Base-by-base conservation (phyloP, 2,888 invertebrate species). In the Sympetrum striolatum region DNA sequence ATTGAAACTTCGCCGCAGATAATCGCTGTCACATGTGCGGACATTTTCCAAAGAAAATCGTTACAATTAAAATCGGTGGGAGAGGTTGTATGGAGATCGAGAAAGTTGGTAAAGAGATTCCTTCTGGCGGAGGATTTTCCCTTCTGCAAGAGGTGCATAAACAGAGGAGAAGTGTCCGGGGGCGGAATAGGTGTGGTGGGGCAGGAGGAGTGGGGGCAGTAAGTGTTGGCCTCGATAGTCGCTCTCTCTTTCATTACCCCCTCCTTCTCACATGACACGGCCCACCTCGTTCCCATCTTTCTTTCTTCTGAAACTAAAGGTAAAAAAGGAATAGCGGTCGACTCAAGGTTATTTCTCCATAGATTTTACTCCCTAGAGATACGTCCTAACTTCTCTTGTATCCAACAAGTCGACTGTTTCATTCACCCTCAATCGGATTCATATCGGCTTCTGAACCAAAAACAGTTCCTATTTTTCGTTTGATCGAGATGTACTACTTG, bases 191-290 rank as follows among this genome's bases (percentile, higher is more conserved):
- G 31, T 25, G 53, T 82, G 35, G 82, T 14, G 15, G 31, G 25
- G 48, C 22, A 37, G 44, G n/a, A n/a, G 81, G 81, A 15, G 81
- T 44, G 25, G 31, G 31, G 86, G 8, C 37, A 31, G 35, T 37
- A 25, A 39, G 48, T 25, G 81, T 37, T 81, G 81, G 86, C 86
- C 86, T 86, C 86, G 86, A 86, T 86, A n/a, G 86, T 22, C 60
- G 18, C 82, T 58, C 82, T 64, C 86, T 64, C 86, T 37, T 35
- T 15, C 86, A 35, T 86, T 86, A 31, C 15, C 25, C 73, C 73
- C 73, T 73, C 73, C 14, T 73, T 73, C 73, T 73, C 73, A 73
- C 73, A 73, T 73, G 73, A 73, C 73, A 73, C 73, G 25, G 25
- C 73, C 73, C 73, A 14, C 73, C 73, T 31, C 73, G 0, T 15